Percentiles rank a stretch among this genome's conserved stretches.
Conservation (phyloP, 2,797 vertebrate species). For the Apogon talboti region DNA sequence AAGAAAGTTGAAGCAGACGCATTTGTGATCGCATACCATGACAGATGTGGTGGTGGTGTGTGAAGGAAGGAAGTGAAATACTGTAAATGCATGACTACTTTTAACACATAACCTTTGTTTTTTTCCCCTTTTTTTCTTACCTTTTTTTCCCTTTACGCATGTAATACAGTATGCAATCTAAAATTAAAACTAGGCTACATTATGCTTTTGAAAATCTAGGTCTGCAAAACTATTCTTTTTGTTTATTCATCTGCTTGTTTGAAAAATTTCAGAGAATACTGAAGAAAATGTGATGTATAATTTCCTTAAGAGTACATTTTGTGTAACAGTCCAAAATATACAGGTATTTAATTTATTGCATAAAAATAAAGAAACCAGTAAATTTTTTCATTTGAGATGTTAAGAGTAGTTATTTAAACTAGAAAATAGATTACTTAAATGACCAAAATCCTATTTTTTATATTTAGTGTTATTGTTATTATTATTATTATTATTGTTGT, state of each 20-base stretch:
- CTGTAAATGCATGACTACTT: slow-evolving; percentile 58
- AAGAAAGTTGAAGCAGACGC: slow-evolving; percentile 82
- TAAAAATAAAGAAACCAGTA: slow-evolving; percentile 30
- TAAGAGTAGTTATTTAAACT: background rate
- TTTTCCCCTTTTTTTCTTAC: background rate
- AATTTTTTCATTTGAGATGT: slow-evolving; percentile 11
- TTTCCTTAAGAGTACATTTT: background rate
- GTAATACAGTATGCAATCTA: slow-evolving; percentile 2
- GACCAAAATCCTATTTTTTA: too few species aligned
- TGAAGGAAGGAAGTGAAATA: slow-evolving; percentile 48
- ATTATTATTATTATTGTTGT: background rate
- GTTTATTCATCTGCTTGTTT: slow-evolving; percentile 4
- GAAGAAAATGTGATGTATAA: background rate
- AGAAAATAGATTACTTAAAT: background rate
- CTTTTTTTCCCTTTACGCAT: too few species aligned
- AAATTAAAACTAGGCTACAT: slow-evolving; percentile 20
- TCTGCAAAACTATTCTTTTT: background rate
- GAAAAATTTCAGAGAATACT: slow-evolving; percentile 13
- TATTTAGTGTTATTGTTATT: too few species aligned
- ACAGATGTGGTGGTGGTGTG: slow-evolving; percentile 72
- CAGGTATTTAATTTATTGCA: background rate
- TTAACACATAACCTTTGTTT: slow-evolving; percentile 40
- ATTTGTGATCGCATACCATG: slow-evolving; percentile 83
- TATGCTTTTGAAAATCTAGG: background rate
- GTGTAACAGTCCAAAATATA: too few species aligned